Conservation (phyloP, 2,113 vertebrate genomes). For the Oxygymnocypris stewartii region DNA sequence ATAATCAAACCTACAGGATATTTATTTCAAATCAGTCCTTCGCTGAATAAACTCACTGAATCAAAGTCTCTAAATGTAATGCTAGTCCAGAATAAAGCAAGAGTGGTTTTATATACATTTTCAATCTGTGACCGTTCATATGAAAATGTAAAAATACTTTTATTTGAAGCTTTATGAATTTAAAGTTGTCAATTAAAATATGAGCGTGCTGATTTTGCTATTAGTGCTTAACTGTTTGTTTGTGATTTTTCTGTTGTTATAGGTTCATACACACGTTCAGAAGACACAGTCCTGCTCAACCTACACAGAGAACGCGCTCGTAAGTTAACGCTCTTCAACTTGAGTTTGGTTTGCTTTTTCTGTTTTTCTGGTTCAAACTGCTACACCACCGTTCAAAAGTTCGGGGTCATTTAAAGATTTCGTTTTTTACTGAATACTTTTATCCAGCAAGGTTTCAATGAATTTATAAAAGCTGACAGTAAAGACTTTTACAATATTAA, state of each 20-base stretch:
- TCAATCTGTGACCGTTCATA: not conserved
- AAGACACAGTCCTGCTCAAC: conserved; percentile 59
- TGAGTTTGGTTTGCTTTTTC: not conserved
- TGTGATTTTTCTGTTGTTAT: not conserved
- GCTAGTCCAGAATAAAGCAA: not conserved
- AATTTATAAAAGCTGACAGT: not conserved
- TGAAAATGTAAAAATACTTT: not conserved
- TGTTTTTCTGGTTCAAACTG: not conserved
- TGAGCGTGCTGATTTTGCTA: not conserved
- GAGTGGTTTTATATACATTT: no score
- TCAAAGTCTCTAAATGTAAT: not conserved
- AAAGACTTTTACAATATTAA: not conserved
- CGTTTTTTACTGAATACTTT: not conserved
- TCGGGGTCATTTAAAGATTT: not conserved
- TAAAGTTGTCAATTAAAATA: not conserved
- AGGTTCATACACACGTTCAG: conserved; percentile 83
- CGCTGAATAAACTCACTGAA: not conserved
- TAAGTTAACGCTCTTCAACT: conserved; percentile 62
- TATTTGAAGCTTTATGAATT: not conserved
- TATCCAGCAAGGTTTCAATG: not conserved
- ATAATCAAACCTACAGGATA: not conserved
- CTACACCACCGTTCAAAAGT: not conserved
- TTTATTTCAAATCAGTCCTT: not conserved
- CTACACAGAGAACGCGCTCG: conserved; percentile 75
- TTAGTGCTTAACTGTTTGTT: not conserved